phyloP scores from a whole-genome alignment of 2,113 vertebrate genomes.

The Syrmaticus mikado region DNA sequence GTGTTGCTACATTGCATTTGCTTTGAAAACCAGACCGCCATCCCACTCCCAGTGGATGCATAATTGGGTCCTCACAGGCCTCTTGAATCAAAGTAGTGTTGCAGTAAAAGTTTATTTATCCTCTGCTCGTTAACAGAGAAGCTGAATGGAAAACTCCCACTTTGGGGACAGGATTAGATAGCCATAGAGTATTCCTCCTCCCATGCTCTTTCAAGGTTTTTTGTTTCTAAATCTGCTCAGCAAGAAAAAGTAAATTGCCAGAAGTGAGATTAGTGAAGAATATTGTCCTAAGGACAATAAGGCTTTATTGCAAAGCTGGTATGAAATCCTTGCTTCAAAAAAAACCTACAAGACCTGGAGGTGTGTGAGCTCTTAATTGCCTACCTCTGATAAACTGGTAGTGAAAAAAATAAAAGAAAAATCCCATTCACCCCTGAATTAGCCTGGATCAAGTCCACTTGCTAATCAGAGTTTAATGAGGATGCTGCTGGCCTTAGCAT shows the following conservation, averaged over 20 bases:
- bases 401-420: conserved; percentile 52
- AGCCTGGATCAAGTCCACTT: conserved; percentile 80
- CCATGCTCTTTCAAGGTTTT: conserved; percentile 78
- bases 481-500: conserved; percentile 72
- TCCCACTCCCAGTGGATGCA: conserved; percentile 68
- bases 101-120: conserved; percentile 84
- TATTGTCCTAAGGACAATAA: conserved; percentile 85
- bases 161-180: conserved; percentile 81
- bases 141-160: conserved; percentile 83
- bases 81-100: conserved; percentile 78
- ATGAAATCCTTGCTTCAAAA: conserved; percentile 80
- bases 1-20: conserved; percentile 74
- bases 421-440: conserved; percentile 76
- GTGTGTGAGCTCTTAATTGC: conserved; percentile 87
- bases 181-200: conserved; percentile 76
- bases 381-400: conserved; percentile 81
- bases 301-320: conserved; percentile 79
- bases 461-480: conserved; percentile 87
- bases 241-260: conserved; percentile 86
- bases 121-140: conserved; percentile 79
- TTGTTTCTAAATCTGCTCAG: conserved; percentile 86
- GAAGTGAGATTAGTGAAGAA: conserved; percentile 86
- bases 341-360: conserved; percentile 78
- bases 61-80: conserved; percentile 81
- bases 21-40: conserved; percentile 80